phyloP scores from a whole-genome alignment of 2,113 vertebrate genomes.

The Sciurus niger region DNA sequence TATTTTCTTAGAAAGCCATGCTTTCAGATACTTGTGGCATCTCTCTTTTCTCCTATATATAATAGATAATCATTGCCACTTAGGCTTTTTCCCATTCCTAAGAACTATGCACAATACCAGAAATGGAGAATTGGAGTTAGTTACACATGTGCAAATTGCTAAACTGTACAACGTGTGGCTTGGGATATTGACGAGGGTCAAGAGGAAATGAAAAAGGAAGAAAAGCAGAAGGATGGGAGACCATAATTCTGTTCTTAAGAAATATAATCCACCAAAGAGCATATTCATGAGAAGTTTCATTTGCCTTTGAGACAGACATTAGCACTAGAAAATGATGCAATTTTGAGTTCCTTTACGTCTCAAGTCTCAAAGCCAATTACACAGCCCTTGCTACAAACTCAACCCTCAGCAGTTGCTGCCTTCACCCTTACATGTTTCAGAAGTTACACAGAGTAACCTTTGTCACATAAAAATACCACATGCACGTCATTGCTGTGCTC shows the following conservation, averaged over 20 bases:
- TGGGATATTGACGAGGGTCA: not conserved
- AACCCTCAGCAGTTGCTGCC: rapidly evolving
- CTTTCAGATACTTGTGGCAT: not conserved
- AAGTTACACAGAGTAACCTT: not conserved
- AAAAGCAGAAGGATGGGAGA: not conserved
- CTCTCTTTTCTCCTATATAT: not conserved
- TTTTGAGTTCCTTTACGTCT: not conserved
- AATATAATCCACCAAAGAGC: not conserved
- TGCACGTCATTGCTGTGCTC: rapidly evolving
- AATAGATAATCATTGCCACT: not conserved
- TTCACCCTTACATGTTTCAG: rapidly evolving
- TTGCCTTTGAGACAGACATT: not conserved
- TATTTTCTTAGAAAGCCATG: conserved; percentile 33
- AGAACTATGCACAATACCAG: not conserved
- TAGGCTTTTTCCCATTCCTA: not conserved
- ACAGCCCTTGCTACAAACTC: not conserved
- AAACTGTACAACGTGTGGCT: rapidly evolving
- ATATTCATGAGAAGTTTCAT: not conserved
- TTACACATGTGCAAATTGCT: rapidly evolving
- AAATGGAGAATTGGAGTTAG: not conserved
- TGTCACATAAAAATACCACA: not conserved
- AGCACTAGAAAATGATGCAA: not conserved
- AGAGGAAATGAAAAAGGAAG: not conserved
- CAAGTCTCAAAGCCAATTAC: not conserved
- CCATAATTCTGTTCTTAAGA: not conserved